Evolutionary conservation across 2,888 invertebrate species (phyloP), one percentile per base, ranked within the genome.

Genomic region (Orchesella flavescens): DNA sequence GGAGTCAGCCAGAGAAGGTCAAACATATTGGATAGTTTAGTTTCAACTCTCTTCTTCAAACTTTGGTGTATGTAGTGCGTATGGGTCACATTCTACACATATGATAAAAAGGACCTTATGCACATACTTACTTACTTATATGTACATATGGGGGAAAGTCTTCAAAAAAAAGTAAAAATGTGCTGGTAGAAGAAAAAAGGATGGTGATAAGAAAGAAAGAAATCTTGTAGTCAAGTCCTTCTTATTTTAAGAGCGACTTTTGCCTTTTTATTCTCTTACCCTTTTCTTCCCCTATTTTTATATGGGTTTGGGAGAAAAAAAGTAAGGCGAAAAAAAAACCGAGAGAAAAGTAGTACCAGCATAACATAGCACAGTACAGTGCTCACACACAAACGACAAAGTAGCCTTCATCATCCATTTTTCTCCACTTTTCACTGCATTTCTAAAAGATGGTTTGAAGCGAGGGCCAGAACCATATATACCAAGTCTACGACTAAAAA

Each of bases 331-430:
- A 49, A 73, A 19, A 73, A 43, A 61, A 73, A 43, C 3, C 4
- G n/a, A 57, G 44, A 43, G 34, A 59, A 15, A 57, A 34, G 15
- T 44, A 46, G 17, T 15, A 23, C 24, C 24, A 34, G 63, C 19
- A n/a, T n/a, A 12, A 53, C 2, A 53, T 2, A 5, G n/a, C 13
- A 10, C 46, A 46, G 9, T 9, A 46, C 10, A 13, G 13, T 46
- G 46, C 46, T 9, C 9, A 46, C 13, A 9, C n/a, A 49, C 49
- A 17, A 12, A 9, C 13, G 19, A 17, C 44, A 19, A 23, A 19
- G 76, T 5, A 77, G 55, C 65, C 49, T 68, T 44, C 76, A 66
- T 76, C 76, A 61, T 69, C 78, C 71, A 61, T 78, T 76, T 66
- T 61, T 21, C 44, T 34, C 17, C 46, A 59, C 55, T 77, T 77